Conservation (phyloP, 2,888 invertebrate species). For the Leptinotarsa juncta region DNA sequence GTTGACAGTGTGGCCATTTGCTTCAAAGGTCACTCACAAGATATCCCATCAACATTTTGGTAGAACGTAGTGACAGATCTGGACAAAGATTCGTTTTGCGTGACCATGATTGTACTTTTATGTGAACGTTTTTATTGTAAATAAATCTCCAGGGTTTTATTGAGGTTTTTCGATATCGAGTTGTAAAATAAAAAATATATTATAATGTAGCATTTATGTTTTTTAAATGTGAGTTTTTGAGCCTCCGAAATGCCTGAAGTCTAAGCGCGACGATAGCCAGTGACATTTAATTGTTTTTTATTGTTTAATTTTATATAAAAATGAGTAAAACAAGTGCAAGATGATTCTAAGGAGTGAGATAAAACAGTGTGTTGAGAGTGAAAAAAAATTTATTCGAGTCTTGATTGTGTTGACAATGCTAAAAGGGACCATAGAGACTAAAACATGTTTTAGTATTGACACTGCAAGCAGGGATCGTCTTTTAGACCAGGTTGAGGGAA, state of each 20-base stretch:
- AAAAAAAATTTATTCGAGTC: conserved; percentile 38
- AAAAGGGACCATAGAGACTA: conserved; percentile 42
- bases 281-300: conserved; percentile 49
- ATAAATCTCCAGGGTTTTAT: not conserved
- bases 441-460: conserved; percentile 39
- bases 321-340: conserved; percentile 53
- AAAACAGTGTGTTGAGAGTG: conserved; percentile 41
- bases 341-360: conserved; percentile 47
- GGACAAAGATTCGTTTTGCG: not conserved
- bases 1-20: too few relatives aligned
- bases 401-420: conserved; percentile 49
- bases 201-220: conserved; percentile 7
- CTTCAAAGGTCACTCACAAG: not conserved
- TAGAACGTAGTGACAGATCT: not conserved
- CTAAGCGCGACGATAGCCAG: conserved; percentile 46
- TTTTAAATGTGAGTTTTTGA: not conserved
- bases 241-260: conserved; percentile 27
- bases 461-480: conserved; percentile 33
- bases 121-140: conserved; percentile 1
- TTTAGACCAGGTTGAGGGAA: conserved; percentile 16
- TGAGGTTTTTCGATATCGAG: not conserved
- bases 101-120: not conserved
- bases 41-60: not conserved
- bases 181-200: not conserved
- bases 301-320: conserved; percentile 54